Evolutionary conservation across 1,140 invertebrate species (phyloP).

Genomic region (Carposina sasakii): DNA sequence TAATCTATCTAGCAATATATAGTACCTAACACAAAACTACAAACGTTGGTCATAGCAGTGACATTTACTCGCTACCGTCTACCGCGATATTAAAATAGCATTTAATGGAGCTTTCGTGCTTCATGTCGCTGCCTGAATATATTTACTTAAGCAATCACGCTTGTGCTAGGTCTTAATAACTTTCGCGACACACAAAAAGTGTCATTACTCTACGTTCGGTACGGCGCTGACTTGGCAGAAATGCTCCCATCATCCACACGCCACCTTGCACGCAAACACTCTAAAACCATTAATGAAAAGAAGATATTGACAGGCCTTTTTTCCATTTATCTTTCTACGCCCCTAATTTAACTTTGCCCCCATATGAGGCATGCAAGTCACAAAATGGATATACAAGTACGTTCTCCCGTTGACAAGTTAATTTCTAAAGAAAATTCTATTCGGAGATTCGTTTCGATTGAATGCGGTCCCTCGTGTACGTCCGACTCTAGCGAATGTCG

Average conservation of each 20-base stretch:
- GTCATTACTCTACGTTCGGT: too few relatives aligned
- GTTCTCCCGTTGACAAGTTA: slow-evolving; percentile 37
- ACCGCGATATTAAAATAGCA: too few relatives aligned
- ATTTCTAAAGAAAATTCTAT: slow-evolving; percentile 21
- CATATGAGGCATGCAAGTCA: slow-evolving; percentile 30
- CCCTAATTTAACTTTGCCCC: slow-evolving; percentile 41
- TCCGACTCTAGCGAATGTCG: slow-evolving; percentile 15
- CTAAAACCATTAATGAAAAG: slow-evolving; percentile 38
- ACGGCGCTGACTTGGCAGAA: slow-evolving; percentile 24
- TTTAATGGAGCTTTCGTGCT: slow-evolving; percentile 18
- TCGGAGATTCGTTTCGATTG: slow-evolving; percentile 17
- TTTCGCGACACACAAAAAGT: slow-evolving; percentile 16
- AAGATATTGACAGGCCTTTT: slow-evolving; percentile 37
- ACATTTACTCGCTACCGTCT: too few relatives aligned
- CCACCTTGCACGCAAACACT: slow-evolving; percentile 27
- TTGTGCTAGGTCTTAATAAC: slow-evolving; percentile 16
- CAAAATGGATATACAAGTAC: slow-evolving; percentile 25
- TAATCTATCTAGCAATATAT: too few relatives aligned
- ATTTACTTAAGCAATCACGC: slow-evolving; percentile 16
- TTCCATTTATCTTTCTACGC: slow-evolving; percentile 38
- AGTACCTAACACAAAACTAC: too few relatives aligned
- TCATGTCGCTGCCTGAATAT: slow-evolving; percentile 14
- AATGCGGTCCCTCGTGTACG: slow-evolving; percentile 11
- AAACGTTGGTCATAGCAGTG: too few relatives aligned
- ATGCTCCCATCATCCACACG: slow-evolving; percentile 14